These are phyloP conservation scores for Silurus meridionalis DNA, from an alignment of 2,113 vertebrate species.

Conservation along the genomic window DNA sequence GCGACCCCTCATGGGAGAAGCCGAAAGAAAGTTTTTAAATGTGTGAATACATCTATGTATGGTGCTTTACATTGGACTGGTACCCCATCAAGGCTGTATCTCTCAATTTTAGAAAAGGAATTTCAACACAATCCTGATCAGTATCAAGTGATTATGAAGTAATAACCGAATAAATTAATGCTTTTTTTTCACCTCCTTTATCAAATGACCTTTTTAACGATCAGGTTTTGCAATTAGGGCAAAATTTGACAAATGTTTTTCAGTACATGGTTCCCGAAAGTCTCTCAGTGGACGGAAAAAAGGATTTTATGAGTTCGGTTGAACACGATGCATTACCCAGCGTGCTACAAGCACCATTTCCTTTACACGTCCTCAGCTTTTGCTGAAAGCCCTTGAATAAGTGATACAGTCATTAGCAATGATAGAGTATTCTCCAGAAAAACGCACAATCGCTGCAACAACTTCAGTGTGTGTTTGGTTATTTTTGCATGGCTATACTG, in stretches of 20 bases:
- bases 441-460: not conserved
- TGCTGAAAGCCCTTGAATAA: slow-evolving; percentile 5
- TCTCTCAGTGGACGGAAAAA: not conserved
- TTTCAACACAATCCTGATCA: no score
- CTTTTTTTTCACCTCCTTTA: no score
- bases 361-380: not conserved
- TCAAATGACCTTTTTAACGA: no score
- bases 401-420: not conserved
- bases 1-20: no score
- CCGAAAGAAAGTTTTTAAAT: no score
- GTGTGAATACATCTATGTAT: no score
- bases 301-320: not conserved
- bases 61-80: no score
- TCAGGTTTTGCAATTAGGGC: not conserved
- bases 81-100: no score
- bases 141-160: no score
- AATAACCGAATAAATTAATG: no score
- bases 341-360: not conserved
- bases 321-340: not conserved
- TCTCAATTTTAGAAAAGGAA: no score
- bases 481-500: no score
- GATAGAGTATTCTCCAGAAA: not conserved
- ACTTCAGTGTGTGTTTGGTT: not conserved
- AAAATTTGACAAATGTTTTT: not conserved
- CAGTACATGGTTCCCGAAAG: not conserved